These are phyloP conservation scores for Drosophila miranda DNA, from an alignment of 1,140 invertebrate species.

Conservation along the genomic window DNA sequence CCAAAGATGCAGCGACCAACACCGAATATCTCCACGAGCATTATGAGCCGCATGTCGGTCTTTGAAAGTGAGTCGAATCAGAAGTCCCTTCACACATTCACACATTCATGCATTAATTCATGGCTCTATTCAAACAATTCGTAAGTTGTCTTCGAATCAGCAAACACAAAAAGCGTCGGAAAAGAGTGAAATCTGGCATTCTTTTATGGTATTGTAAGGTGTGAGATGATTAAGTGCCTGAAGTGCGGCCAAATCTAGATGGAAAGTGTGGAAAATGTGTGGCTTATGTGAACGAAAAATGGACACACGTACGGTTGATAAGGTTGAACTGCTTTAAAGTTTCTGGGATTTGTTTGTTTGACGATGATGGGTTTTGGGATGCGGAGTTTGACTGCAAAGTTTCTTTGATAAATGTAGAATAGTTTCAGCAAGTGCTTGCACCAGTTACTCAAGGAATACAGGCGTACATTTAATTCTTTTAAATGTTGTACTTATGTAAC, in stretches of 20 bases:
- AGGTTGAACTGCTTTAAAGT: slow-evolving; percentile 25
- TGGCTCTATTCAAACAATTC: slow-evolving; percentile 27
- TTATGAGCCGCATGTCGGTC: slow-evolving; percentile 77
- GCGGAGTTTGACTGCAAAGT: background rate
- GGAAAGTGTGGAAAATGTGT: slow-evolving; percentile 40
- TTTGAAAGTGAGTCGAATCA: slow-evolving; percentile 76
- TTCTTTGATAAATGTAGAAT: background rate
- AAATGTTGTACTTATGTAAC: no score
- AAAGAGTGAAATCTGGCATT: slow-evolving; percentile 33
- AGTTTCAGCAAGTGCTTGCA: background rate
- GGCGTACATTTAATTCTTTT: no score
- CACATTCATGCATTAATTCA: slow-evolving; percentile 24
- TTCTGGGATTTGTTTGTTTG: background rate
- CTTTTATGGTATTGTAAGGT: slow-evolving; percentile 25
- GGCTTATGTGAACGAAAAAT: background rate
- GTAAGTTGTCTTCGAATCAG: slow-evolving; percentile 1
- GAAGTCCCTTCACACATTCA: slow-evolving; percentile 4
- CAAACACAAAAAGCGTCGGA: no score
- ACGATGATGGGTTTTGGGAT: background rate
- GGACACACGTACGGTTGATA: slow-evolving; percentile 20
- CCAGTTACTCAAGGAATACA: no score
- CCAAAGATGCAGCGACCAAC: slow-evolving; percentile 66
- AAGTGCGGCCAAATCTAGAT: slow-evolving; percentile 11
- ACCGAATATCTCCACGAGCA: slow-evolving; percentile 66
- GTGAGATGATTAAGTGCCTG: slow-evolving; percentile 38